phyloP scores from a whole-genome alignment of 2,888 invertebrate species.

The Magallana nippona region DNA sequence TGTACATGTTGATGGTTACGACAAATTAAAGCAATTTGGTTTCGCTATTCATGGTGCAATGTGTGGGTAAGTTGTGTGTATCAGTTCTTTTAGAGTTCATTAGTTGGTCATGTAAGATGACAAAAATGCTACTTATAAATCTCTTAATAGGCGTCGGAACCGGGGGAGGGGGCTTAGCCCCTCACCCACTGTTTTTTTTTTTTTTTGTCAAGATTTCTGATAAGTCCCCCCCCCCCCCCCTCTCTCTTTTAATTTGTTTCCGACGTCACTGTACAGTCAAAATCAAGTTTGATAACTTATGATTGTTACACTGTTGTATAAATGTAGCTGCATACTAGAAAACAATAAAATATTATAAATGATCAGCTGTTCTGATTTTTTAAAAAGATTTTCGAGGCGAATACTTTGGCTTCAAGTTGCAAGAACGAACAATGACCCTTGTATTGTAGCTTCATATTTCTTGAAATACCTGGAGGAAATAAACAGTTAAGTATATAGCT shows the following conservation, averaged over 20 bases:
- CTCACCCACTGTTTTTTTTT: no score
- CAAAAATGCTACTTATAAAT: no score
- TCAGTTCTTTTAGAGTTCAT: conserved; percentile 3
- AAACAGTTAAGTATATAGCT: conserved; percentile 1
- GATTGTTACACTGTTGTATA: not conserved
- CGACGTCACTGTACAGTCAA: no score
- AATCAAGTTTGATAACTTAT: not conserved
- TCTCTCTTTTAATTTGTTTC: no score
- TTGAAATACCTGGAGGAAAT: conserved; percentile 28
- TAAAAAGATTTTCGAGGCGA: conserved; percentile 32
- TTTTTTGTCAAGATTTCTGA: no score
- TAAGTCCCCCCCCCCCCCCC: no score
- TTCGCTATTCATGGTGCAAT: conserved; percentile 35
- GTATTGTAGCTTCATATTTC: conserved; percentile 32
- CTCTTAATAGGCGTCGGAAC: no score
- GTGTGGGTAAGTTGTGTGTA: conserved; percentile 36
- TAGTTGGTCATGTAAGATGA: not conserved
- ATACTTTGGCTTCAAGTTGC: conserved; percentile 35
- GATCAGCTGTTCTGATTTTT: conserved; percentile 6
- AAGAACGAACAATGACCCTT: conserved; percentile 34
- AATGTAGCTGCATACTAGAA: not conserved
- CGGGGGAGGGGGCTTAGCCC: no score
- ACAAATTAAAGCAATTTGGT: conserved; percentile 30
- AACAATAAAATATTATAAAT: not conserved
- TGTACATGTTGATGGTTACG: conserved; percentile 35